A percentile compares a stretch with the other conserved stretches of the same genome.
Evolutionary conservation across 2,113 vertebrate species (phyloP).

Genomic region (Crotophaga sulcirostris): DNA sequence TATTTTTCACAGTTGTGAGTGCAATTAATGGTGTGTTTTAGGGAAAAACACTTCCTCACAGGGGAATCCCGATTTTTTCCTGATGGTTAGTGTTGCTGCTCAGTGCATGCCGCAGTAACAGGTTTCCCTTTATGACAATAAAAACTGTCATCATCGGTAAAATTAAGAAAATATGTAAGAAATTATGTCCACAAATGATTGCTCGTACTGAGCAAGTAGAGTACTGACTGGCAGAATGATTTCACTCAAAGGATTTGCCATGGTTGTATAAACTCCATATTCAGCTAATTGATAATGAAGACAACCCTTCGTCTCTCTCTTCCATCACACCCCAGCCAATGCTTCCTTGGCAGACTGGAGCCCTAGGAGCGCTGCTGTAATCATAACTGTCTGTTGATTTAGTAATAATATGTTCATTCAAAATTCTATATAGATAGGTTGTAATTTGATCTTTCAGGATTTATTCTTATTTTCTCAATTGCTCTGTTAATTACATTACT

Average conservation of each 20-base stretch:
- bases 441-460: neutral
- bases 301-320: neutral
- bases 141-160: neutral
- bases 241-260: constrained; percentile 24
- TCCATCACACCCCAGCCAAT: neutral
- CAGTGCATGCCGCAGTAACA: neutral
- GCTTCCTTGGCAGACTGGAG: neutral
- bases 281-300: constrained; percentile 27
- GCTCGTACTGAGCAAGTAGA: neutral
- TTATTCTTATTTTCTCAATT: constrained; percentile 9
- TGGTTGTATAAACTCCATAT: neutral
- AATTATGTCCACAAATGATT: neutral
- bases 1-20: constrained; percentile 34
- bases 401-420: neutral
- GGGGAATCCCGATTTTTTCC: neutral
- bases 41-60: constrained; percentile 10
- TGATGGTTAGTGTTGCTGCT: neutral
- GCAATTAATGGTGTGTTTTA: neutral
- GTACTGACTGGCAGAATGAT: neutral
- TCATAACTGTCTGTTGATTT: neutral
- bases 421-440: neutral
- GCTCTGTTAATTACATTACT: neutral
- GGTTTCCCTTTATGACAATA: constrained; percentile 38
- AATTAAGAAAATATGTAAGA: constrained; percentile 27
- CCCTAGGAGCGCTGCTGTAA: neutral